Evolutionary conservation across 2,113 vertebrate species (phyloP), one percentile per base, ranked within the genome.

Genomic region (Syrrhaptes paradoxus): DNA sequence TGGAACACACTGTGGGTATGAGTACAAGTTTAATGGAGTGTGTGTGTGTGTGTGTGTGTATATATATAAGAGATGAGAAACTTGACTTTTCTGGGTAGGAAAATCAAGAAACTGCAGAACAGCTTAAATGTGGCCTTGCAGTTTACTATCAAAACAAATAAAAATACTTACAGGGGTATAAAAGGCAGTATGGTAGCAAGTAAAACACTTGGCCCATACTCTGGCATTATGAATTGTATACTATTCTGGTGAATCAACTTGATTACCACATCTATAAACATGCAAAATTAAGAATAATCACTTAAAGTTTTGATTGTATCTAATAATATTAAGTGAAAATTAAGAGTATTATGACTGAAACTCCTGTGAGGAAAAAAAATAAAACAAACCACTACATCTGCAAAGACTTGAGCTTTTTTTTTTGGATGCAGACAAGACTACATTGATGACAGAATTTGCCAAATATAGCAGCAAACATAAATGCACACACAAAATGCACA

Each of bases 401-500:
- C 8, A 58, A 74, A 68, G 17, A 34, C 9, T 16, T 48, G 25
- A 43, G 10, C 4, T 73, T 73, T 52, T 7, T 73, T 52, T 7
- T 67, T 43, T 78, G 4, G 17, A 43, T 46, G 21, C 13, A 62
- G 29, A 41, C 1, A 32, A 55, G 8, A 28, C 34, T 63, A 8
- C 19, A 32, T 25, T 58, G 16, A 48, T 49, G 17, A 32, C 54
- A 85, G 25, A 84, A 74, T 79, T 80, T 65, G 45, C 19, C 13
- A 57, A 52, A 52, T 29, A 21, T 11, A 63, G 7, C 5, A 31
- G 13, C 13, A 12, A 67, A 52, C 49, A 70, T 26, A 79, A 63
- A 1, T 13, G 22, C 10, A 65, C 18, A 52, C 36, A 54, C 0
- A 0, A 49, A 38, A 7, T 34, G 12, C 20, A 20, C 16, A 28